A percentile compares a stretch with the other conserved stretches of the same genome.
These are phyloP conservation scores for Triplophysa tibetana DNA, from an alignment of 2,113 vertebrate genomes.

Conservation along the genomic window DNA sequence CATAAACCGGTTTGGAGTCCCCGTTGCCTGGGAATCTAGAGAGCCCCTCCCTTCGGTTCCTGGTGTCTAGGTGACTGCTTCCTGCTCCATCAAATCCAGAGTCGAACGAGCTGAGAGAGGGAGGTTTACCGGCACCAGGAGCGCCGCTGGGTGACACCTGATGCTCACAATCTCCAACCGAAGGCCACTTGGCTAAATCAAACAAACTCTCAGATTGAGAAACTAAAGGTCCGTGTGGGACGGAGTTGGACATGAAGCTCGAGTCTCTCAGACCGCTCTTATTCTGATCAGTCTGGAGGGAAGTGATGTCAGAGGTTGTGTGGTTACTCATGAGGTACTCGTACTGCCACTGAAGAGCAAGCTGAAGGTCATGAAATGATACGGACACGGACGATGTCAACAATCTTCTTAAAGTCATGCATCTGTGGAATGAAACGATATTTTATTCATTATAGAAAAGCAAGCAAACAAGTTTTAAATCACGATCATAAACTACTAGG, in stretches of 20 bases:
- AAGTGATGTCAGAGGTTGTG: not conserved
- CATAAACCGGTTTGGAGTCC: slow-evolving; percentile 10
- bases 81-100: slow-evolving; percentile 70
- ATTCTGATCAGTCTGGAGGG: not conserved
- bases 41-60: slow-evolving; percentile 39
- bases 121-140: slow-evolving; percentile 41
- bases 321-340: slow-evolving; percentile 56
- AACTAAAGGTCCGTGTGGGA: not conserved
- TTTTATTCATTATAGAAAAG: not conserved
- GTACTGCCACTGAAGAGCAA: slow-evolving; percentile 75
- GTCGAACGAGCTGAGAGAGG: slow-evolving; percentile 70
- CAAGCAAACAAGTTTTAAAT: not conserved
- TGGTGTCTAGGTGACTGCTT: slow-evolving; percentile 54
- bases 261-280: not conserved
- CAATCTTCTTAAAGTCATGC: slow-evolving; percentile 69
- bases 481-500: no score
- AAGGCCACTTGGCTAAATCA: not conserved
- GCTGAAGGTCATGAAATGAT: slow-evolving; percentile 62
- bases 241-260: not conserved
- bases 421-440: slow-evolving; percentile 58
- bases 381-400: slow-evolving; percentile 60
- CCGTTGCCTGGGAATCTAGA: slow-evolving; percentile 2
- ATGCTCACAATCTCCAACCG: not conserved
- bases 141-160: not conserved
- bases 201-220: not conserved